Evolutionary conservation across 2,888 invertebrate species (phyloP).

Genomic region (Bellardia bayeri): DNA sequence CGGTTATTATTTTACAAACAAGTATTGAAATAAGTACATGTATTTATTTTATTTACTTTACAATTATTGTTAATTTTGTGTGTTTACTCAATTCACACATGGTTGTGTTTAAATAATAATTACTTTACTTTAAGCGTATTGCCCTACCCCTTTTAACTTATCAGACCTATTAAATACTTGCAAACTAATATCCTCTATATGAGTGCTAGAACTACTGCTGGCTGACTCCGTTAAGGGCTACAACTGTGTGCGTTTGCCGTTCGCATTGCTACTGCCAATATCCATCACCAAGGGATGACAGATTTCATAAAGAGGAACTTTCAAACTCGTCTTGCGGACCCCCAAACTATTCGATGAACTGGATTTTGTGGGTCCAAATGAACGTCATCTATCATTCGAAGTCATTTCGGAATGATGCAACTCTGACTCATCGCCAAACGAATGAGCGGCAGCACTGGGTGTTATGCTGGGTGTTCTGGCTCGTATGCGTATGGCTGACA

Average conservation of each 20-base stretch:
- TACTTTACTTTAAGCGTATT: slow-evolving; percentile 73
- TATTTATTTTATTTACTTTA: slow-evolving; percentile 2
- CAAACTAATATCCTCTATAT: slow-evolving; percentile 47
- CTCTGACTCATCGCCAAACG: slow-evolving; percentile 86
- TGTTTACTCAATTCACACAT: not conserved
- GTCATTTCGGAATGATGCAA: slow-evolving; percentile 82
- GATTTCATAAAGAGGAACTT: slow-evolving; percentile 83
- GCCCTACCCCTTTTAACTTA: slow-evolving; percentile 70
- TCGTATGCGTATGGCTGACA: slow-evolving; percentile 85
- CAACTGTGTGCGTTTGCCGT: slow-evolving; percentile 78
- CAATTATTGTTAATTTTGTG: not conserved
- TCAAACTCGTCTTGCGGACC: slow-evolving; percentile 82
- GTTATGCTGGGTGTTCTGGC: slow-evolving; percentile 86
- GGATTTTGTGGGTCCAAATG: slow-evolving; percentile 83
- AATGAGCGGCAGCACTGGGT: slow-evolving; percentile 85
- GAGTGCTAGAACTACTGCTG: slow-evolving; percentile 44
- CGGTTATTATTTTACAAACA: not conserved
- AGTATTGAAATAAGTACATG: not conserved
- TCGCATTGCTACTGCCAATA: slow-evolving; percentile 63
- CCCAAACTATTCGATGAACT: slow-evolving; percentile 83
- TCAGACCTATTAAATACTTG: slow-evolving; percentile 53
- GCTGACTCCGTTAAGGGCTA: slow-evolving; percentile 78
- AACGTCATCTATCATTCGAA: slow-evolving; percentile 86
- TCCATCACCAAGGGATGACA: slow-evolving; percentile 85
- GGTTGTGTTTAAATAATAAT: slow-evolving; percentile 10